phyloP scores from a whole-genome alignment of 2,113 vertebrate genomes.

The Lophius piscatorius region DNA sequence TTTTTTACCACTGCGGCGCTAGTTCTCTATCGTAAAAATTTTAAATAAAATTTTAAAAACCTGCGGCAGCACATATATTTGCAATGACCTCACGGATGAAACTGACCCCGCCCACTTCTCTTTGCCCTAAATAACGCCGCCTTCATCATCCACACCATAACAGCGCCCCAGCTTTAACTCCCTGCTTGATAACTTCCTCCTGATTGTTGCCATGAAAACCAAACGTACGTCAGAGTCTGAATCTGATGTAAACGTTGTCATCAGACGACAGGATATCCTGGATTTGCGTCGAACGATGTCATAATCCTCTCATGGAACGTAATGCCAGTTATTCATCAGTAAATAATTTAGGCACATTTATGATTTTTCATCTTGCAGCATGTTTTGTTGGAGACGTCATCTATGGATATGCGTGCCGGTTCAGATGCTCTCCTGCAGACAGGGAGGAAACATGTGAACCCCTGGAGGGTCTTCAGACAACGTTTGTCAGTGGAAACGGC shows the following conservation, averaged over 20 bases:
- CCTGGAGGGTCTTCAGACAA: conserved; percentile 33
- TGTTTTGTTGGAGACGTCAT: conserved; percentile 32
- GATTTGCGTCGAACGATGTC: conserved; percentile 13
- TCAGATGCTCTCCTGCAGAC: conserved; percentile 40
- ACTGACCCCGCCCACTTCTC: conserved; percentile 35
- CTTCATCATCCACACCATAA: conserved; percentile 22
- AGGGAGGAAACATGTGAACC: conserved; percentile 5
- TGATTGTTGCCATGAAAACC: conserved; percentile 30
- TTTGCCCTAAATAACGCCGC: conserved; percentile 10
- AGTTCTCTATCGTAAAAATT: too few relatives aligned
- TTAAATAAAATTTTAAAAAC: too few relatives aligned
- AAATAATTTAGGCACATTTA: conserved; percentile 13
- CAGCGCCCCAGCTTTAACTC: too few relatives aligned
- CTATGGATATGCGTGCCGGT: conserved; percentile 28
- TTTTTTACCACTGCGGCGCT: too few relatives aligned
- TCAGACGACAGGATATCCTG: conserved; percentile 29
- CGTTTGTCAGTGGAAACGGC: conserved; percentile 50
- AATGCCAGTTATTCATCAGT: conserved; percentile 15
- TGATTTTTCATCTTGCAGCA: conserved; percentile 36
- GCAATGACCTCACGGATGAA: conserved; percentile 20
- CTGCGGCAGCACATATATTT: too few relatives aligned
- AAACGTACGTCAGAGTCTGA: conserved; percentile 3
- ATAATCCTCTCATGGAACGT: conserved; percentile 15
- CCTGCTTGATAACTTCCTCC: conserved; percentile 17
- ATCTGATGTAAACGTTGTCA: conserved; percentile 28